Base-by-base conservation (phyloP, 64 coral and sea anemone genomes). In the Porites lutea region DNA sequence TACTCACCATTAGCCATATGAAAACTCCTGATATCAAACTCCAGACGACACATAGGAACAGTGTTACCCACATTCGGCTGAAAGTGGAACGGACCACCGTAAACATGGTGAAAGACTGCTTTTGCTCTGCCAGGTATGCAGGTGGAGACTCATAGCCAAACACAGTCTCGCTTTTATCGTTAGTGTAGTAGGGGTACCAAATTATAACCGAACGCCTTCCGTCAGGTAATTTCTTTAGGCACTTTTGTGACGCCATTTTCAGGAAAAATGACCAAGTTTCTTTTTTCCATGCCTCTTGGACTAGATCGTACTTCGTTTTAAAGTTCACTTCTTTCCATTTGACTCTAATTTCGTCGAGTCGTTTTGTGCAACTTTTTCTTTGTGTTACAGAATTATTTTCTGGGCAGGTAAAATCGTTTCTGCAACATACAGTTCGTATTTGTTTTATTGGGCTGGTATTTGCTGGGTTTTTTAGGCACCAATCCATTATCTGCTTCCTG, bases 1-100 rank as follows among this genome's bases (percentile, higher is more conserved):
- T 57, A 12, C 78, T 62, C 62, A 81, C 78, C 55, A 81, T 13
- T 58, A 81, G 55, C 78, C 78, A 81, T 81, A 81, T 62, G 78
- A 81, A 62, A 81, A 81, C 58, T 81, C 78, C 78, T 45, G 78
- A 81, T 81, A 81, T 81, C 55, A 61, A 22, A 6, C 1, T 81
- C 58, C 54, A 45, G 6, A 55, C 62, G 58, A 81, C 5, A 16
- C 54, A 61, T 5, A 81, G 27, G 37, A 27, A 59, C 55, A 81
- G 4, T 81, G 19, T 59, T 55, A 62, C 10, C 78, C 78, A 63
- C 23, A 81, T 12, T 23, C 62, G 3, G 14, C 16, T 6, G 62
- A 46, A 58, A 60, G 78, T 62, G 6, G 60, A 3, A 15, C 13
- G 1, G 47, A 81, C 20, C 57, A 81, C 55, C 4, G 10, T 81